These are phyloP conservation scores for Acomys russatus DNA, from an alignment of 2,797 vertebrate species.

Conservation along the genomic window DNA sequence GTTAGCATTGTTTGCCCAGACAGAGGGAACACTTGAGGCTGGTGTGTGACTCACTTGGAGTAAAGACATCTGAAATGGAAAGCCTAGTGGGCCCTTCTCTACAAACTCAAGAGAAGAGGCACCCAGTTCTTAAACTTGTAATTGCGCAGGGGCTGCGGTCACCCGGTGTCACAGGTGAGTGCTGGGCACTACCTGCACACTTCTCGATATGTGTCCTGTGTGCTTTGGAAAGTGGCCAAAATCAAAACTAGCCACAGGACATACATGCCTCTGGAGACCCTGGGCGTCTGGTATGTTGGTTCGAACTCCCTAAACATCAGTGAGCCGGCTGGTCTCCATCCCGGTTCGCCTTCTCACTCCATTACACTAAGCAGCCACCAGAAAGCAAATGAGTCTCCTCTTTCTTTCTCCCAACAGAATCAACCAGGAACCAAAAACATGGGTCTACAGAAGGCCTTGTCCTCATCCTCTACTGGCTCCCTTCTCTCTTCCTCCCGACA, in stretches of 20 bases:
- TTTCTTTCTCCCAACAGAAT: not conserved
- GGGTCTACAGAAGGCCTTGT: not conserved
- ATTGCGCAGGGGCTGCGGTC: fast-evolving
- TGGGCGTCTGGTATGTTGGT: too few species aligned
- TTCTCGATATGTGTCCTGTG: not conserved
- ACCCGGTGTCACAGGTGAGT: not conserved
- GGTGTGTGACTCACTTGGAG: not conserved
- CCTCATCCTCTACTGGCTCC: not conserved
- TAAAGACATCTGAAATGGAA: not conserved
- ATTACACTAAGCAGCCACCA: not conserved
- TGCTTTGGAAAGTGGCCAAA: not conserved
- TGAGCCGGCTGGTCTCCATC: not conserved
- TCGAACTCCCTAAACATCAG: not conserved
- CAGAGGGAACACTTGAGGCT: not conserved
- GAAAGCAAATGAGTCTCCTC: not conserved
- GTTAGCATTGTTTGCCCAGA: constrained; percentile 8
- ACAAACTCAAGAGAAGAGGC: not conserved
- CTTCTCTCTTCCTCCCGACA: too few species aligned
- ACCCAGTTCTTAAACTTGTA: not conserved
- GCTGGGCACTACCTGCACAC: too few species aligned
- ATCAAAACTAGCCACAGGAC: not conserved
- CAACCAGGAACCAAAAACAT: not conserved
- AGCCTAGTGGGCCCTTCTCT: not conserved
- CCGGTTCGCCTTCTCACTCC: not conserved
- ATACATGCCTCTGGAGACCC: not conserved